Base-by-base conservation (phyloP, 2,113 vertebrate species). In the Numida meleagris region DNA sequence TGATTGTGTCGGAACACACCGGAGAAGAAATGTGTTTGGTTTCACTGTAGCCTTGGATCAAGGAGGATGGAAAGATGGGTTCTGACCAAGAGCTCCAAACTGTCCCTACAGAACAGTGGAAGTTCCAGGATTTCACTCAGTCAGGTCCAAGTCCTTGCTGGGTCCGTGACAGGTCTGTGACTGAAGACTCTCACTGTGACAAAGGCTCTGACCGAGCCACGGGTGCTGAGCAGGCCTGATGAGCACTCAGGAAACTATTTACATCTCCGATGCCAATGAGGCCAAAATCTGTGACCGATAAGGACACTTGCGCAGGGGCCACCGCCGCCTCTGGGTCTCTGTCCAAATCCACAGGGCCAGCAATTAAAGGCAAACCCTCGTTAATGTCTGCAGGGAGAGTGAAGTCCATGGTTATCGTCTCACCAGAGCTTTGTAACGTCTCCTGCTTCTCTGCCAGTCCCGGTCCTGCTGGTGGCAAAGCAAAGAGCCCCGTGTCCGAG, bases 231-330 rank as follows among this genome's bases (percentile, higher is more conserved):
- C 97, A 97, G 48, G 97, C 87, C 38, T 97, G 91, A 33, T 95
- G 97, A 38, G 98, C 82, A 53, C 97, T 98, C 97, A 99, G 97
- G 83, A 98, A 98, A 85, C 97, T 97, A 87, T 98, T 98, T 93
- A 98, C 98, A 20, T 98, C 98, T 89, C 97, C 97, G 0, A 98
- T 97, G 96, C 98, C 97, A 18, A 99, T 97, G 70, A 98, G 96
- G 94, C 98, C 98, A 65, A 99, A 99, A 92, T 98, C 98, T 2
- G 98, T 97, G 91, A 98, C 97, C 3, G 98, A 97, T 96, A 98
- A 94, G 92, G 98, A 97, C 98, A 98, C 97, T 96, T 98, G 98
- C 2, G 97, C 96, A 1, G 98, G 97, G 65, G 96, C 94, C 90
- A 93, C 95, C 27, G 84, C 93, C 20, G 95, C 96, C 95, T 96